phyloP scores from a whole-genome alignment of 30 jellyfish, hydroid and myxozoan species.

The Aurelia aurita complex sp. Pacific region DNA sequence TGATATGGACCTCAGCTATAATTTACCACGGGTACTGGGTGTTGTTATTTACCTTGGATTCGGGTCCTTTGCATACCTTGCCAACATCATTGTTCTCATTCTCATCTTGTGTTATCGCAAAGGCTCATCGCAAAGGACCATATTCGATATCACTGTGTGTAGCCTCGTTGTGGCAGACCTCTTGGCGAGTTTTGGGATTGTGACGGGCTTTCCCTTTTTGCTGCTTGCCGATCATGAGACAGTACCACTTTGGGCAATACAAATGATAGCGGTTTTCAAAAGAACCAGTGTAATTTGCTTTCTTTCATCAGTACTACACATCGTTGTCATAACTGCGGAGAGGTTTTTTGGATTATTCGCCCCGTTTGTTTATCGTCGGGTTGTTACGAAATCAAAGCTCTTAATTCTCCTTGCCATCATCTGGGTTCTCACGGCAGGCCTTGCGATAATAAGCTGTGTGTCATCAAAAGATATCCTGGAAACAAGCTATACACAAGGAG shows the following conservation, averaged over 20 bases:
- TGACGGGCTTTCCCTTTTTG: conserved; percentile 2
- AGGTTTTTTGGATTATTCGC: conserved; percentile 19
- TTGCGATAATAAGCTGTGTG: no score
- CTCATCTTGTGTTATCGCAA: background rate
- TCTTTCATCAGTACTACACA: conserved; percentile 29
- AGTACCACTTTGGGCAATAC: background rate
- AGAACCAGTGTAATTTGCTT: conserved; percentile 24
- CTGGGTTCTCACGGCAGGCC: no score
- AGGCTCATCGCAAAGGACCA: conserved; percentile 4
- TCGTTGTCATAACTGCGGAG: conserved; percentile 35
- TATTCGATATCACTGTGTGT: conserved; percentile 44
- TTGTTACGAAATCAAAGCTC: no score
- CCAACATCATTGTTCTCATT: conserved; percentile 19
- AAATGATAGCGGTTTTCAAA: background rate
- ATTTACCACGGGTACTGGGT: background rate
- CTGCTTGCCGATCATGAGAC: background rate
- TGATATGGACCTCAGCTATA: background rate
- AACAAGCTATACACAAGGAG: no score
- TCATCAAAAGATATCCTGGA: no score
- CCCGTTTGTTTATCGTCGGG: conserved; percentile 8
- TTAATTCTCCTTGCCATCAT: no score
- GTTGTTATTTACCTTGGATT: conserved; percentile 7
- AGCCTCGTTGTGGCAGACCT: conserved; percentile 49
- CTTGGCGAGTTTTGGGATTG: background rate
- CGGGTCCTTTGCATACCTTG: conserved; percentile 26